Conservation (phyloP, 2,797 vertebrate genomes). For the Chaetophractus vellerosus region DNA sequence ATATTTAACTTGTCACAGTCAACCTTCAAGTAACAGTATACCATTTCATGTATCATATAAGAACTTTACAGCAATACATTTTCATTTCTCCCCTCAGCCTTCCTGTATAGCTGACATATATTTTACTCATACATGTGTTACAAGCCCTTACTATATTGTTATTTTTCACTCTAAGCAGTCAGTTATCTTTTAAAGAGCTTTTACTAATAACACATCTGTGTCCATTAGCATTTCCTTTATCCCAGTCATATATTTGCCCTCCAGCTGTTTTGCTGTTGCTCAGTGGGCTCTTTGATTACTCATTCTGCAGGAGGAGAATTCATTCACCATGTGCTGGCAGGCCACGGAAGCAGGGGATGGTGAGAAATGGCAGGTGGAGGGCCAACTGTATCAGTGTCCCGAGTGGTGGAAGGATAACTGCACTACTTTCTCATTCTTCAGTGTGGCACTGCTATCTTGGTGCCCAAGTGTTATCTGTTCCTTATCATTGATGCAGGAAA, state of each 20-base stretch:
- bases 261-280: background rate
- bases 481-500: background rate
- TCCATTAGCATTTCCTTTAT: background rate
- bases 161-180: constrained; percentile 9
- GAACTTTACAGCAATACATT: background rate
- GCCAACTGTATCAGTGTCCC: background rate
- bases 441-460: background rate
- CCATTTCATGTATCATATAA: background rate
- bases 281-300: background rate
- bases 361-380: background rate
- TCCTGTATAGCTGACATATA: background rate
- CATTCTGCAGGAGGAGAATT: background rate
- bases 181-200: constrained; percentile 23
- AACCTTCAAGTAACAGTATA: background rate
- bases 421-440: background rate
- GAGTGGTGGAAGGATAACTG: background rate
- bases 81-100: background rate
- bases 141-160: background rate
- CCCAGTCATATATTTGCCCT: background rate
- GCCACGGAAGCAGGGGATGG: background rate
- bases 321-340: background rate
- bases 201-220: background rate
- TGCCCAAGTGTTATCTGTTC: background rate
- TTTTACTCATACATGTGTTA: background rate
- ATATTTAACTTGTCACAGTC: background rate